Evolutionary conservation across 2,113 vertebrate species (phyloP).

Genomic region (Crotalus tigris): DNA sequence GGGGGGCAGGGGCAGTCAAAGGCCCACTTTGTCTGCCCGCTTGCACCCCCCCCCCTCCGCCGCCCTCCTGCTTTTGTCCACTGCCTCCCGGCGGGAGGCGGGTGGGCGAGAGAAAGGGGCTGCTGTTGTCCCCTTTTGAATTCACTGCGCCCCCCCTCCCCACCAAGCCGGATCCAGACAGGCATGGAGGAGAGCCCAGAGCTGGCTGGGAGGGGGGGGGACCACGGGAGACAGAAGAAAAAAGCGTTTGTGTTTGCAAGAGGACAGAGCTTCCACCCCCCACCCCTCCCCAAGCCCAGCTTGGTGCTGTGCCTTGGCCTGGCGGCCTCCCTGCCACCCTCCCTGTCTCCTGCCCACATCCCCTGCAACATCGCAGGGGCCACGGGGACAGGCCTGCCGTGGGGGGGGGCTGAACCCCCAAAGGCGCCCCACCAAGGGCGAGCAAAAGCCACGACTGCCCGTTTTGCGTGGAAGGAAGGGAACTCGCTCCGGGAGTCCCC

Average conservation of each 20-base stretch:
- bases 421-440: neutral
- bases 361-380: neutral
- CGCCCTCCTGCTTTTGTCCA: constrained; percentile 52
- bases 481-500: neutral
- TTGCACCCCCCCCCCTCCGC: neutral
- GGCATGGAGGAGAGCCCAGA: constrained; percentile 25
- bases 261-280: neutral
- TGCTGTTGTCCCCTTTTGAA: constrained; percentile 28
- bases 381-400: neutral
- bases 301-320: neutral
- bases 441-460: neutral
- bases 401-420: neutral
- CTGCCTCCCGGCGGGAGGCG: constrained; percentile 36
- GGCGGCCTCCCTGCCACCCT: accelerated
- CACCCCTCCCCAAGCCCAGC: constrained; percentile 4
- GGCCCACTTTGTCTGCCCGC: constrained; percentile 61
- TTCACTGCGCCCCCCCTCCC: neutral
- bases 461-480: neutral
- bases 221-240: neutral
- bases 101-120: constrained; percentile 52
- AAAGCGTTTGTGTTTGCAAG: neutral
- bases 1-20: constrained; percentile 44
- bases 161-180: neutral
- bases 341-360: too few relatives aligned
- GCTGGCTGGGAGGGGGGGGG: neutral